Percentiles rank a stretch among this genome's conserved stretches.
Evolutionary conservation across 2,113 vertebrate genomes (phyloP).

Genomic region (Acinonyx jubatus): DNA sequence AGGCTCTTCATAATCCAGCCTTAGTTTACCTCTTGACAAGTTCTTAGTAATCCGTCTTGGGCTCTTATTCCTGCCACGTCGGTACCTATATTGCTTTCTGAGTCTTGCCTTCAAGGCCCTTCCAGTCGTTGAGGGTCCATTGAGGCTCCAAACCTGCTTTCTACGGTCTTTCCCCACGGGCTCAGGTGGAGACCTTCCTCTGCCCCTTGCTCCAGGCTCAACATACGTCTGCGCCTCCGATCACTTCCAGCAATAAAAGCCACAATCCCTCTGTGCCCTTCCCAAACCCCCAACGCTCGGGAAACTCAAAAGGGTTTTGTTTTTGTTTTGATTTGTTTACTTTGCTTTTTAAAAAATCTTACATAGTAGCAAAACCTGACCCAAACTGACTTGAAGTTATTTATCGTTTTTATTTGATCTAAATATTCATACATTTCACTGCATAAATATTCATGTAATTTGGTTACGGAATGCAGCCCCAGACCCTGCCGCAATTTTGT

Average conservation of each 20-base stretch:
- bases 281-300: not conserved
- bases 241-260: not conserved
- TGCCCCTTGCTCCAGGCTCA: not conserved
- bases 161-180: not conserved
- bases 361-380: slow-evolving; percentile 19
- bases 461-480: slow-evolving; percentile 4
- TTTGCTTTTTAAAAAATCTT: not conserved
- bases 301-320: not conserved
- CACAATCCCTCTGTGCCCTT: not conserved
- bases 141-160: not conserved
- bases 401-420: slow-evolving; percentile 67
- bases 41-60: not conserved
- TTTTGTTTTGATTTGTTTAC: slow-evolving; percentile 33
- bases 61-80: not conserved
- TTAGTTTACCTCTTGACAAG: not conserved
- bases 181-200: not conserved
- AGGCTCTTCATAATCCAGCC: not conserved
- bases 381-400: slow-evolving; percentile 33
- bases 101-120: not conserved
- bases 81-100: not conserved
- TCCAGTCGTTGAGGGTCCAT: not conserved
- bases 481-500: slow-evolving; percentile 13
- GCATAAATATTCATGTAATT: slow-evolving; percentile 64
- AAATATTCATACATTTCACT: slow-evolving; percentile 60
- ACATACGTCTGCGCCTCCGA: not conserved